Evolutionary conservation across 2,797 vertebrate species (phyloP), one percentile per base, ranked within the genome.

Genomic region (Microchirus variegatus): DNA sequence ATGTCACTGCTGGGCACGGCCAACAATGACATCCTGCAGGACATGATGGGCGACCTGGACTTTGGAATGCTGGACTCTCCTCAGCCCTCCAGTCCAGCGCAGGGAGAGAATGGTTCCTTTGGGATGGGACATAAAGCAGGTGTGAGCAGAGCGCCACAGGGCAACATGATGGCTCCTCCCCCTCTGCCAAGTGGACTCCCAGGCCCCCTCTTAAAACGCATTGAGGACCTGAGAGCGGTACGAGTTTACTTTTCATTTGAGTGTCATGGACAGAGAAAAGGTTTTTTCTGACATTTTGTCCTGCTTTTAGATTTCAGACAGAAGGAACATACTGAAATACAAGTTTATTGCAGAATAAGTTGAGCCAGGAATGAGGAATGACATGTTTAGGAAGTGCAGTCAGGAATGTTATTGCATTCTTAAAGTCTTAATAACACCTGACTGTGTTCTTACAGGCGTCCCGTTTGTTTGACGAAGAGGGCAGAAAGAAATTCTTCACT

Each of bases 401-500:
- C 31, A 8, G 4, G 7, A 31, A 31, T 31, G 26, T 31, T 31
- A 5, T 4, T 31, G 1, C 22, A 0, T 14, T 11, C 1, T 52
- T 9, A 4, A 41, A n/a, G 8, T 41, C 16, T 17, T 9, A 12
- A 13, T 31, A 41, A 56, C 14, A 0, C 7, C 41, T 57, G 37
- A 68, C 43, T 50, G 18, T 48, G 18, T 48, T 59, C 66, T 53
- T 16, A 2, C 87, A 99, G 98, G 98, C 96, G 5, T 96, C 96
- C 67, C 96, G 96, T 77, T 94, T 96, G 89, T 98, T 98, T 81
- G 97, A 98, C 77, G 92, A 96, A 89, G 98, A 99, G 90, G 96
- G 98, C 83, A 95, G 97, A 75, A 99, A 99, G 92, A 99, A 99
- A 80, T 98, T 99, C 92, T 99, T 99, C 90, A 98, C 97, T 0